Evolutionary conservation across 2,888 invertebrate species (phyloP).

Genomic region (Coelinius sp.): DNA sequence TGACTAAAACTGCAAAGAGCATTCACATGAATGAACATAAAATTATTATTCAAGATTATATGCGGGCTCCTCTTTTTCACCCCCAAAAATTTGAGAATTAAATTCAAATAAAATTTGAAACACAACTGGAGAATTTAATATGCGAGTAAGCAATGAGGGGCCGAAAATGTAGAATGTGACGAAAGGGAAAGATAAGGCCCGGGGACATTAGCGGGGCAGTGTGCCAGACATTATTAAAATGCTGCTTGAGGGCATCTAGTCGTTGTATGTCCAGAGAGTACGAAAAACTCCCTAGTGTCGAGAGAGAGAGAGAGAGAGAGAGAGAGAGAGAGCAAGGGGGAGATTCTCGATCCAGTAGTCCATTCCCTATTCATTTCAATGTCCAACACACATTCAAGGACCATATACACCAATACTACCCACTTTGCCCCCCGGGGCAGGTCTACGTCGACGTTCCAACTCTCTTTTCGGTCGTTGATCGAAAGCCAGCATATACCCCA

Average conservation of each 20-base stretch:
- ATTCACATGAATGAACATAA: background rate
- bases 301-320: no score
- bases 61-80: background rate
- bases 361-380: background rate
- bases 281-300: background rate
- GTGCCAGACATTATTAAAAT: conserved; percentile 68
- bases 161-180: conserved; percentile 9
- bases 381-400: conserved; percentile 18
- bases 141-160: background rate
- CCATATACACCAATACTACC: conserved; percentile 1
- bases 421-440: conserved; percentile 17
- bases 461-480: conserved; percentile 37
- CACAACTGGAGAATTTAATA: conserved; percentile 31
- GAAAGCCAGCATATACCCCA: conserved; percentile 23
- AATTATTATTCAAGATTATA: background rate
- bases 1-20: no score
- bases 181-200: conserved; percentile 50
- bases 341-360: conserved; percentile 14
- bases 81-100: conserved; percentile 7
- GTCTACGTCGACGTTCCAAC: conserved; percentile 14
- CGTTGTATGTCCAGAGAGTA: conserved; percentile 23
- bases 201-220: conserved; percentile 65
- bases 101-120: conserved; percentile 23
- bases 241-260: conserved; percentile 37
- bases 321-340: no score